Evolutionary conservation across 2,888 invertebrate species (phyloP), one percentile per base, ranked within the genome.

Genomic region (Drosophila multiciliata): DNA sequence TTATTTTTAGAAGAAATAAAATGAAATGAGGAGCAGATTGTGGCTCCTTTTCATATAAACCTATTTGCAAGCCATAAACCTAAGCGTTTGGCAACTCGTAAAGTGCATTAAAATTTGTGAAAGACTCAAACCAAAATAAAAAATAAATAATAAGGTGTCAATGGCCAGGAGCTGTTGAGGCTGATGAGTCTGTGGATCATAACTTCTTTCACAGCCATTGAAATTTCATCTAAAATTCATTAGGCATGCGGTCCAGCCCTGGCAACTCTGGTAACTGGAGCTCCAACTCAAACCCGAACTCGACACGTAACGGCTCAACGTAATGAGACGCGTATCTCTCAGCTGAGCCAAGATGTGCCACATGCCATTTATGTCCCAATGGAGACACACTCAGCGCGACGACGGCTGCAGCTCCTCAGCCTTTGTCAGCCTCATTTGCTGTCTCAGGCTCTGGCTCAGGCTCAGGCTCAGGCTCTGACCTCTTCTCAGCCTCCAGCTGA

Each of bases 221-320:
- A 78, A 85, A 83, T 79, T 77, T 88, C 90, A 90, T 91, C 82
- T 90, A 82, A 89, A 91, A 90, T 88, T 90, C 91, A 90, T 91
- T 90, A 85, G 85, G 87, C 75, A 81, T 83, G 81, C 70, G 57
- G 57, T 17, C 20, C 40, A 32, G 29, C 29, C 29, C 61, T 6
- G 26, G 55, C 42, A 55, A 54, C 58, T 49, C 57, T 6, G 12
- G 12, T 9, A 40, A 12, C 57, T 35, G 36, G 15, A 23, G 38
- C 26, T 58, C 53, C 9, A 57, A 38, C 54, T 11, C 26, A 8
- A 72, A 71, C 66, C 52, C 48, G 38, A 73, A 66, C 78, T 73
- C 73, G 65, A 80, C 73, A 81, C 78, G 78, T 79, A 79, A 82
- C 79, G 80, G 70, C 79, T 66, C 78, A 78, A 78, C 75, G 78